Conservation (phyloP, 1,140 invertebrate genomes). For the Drosophila mojavensis region DNA sequence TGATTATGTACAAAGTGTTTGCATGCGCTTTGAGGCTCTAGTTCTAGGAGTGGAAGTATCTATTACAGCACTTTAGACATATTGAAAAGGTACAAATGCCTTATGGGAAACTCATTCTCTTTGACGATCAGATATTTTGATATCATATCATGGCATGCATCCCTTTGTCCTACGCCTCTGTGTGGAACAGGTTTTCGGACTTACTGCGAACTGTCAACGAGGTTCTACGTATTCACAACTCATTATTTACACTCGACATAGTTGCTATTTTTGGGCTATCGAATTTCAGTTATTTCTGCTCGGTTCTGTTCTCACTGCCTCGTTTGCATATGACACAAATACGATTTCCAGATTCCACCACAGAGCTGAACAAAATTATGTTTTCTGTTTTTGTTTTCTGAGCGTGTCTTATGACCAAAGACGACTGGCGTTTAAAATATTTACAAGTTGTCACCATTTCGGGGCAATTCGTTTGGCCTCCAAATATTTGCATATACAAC, state of each 20-base stretch:
- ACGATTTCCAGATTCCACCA: conserved; percentile 16
- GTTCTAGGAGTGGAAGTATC: conserved; percentile 9
- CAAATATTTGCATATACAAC: conserved; percentile 69
- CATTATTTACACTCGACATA: conserved; percentile 38
- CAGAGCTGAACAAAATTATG: conserved; percentile 32
- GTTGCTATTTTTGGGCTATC: conserved; percentile 57
- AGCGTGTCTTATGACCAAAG: conserved; percentile 47
- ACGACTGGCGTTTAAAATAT: conserved; percentile 54
- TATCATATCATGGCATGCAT: not conserved
- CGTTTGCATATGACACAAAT: conserved; percentile 75
- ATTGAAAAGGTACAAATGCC: conserved; percentile 7
- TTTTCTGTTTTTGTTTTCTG: conserved; percentile 2
- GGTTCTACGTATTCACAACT: conserved; percentile 34
- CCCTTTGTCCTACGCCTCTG: conserved; percentile 48
- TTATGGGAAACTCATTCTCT: not conserved
- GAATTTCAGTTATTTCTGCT: conserved; percentile 55
- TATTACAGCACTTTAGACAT: conserved; percentile 15
- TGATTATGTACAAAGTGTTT: conserved; percentile 31
- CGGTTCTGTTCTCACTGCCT: conserved; percentile 36
- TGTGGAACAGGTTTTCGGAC: conserved; percentile 48
- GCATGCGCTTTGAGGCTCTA: conserved; percentile 21
- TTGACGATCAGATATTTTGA: too few species aligned
- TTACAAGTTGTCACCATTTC: conserved; percentile 61
- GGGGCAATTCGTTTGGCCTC: conserved; percentile 39
- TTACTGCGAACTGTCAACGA: conserved; percentile 56